phyloP scores from a whole-genome alignment of 2,888 invertebrate genomes.

The Cerastoderma edule region DNA sequence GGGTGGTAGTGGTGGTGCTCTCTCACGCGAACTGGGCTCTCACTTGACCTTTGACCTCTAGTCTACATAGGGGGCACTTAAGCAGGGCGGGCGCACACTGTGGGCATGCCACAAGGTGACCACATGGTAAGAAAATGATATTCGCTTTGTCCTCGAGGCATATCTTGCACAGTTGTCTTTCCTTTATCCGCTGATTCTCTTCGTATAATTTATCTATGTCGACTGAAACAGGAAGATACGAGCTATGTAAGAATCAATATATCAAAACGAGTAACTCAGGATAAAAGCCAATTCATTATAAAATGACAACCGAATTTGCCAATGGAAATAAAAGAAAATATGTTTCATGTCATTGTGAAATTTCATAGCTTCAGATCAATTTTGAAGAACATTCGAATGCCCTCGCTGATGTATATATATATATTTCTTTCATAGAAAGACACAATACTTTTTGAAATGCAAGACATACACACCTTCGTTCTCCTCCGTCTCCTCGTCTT shows the following conservation, averaged over 20 bases:
- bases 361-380: no score
- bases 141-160: conserved; percentile 19
- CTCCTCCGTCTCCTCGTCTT: not conserved
- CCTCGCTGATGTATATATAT: no score
- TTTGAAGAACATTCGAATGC: no score
- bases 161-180: conserved; percentile 16
- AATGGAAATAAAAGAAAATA: no score
- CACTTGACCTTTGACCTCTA: conserved; percentile 25
- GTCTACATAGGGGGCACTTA: conserved; percentile 29
- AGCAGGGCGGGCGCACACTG: conserved; percentile 25
- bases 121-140: conserved; percentile 29
- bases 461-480: not conserved
- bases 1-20: no score
- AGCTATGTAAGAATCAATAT: no score
- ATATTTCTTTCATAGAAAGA: no score
- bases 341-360: no score
- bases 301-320: no score
- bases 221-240: not conserved
- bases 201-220: not conserved
- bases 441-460: no score
- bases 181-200: conserved; percentile 7
- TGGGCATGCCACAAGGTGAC: conserved; percentile 19
- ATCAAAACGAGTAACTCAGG: no score
- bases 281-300: no score
- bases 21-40: conserved; percentile 12